These are phyloP conservation scores for Toxotes lorentzi DNA, from an alignment of 2,797 vertebrate species.

Conservation along the genomic window DNA sequence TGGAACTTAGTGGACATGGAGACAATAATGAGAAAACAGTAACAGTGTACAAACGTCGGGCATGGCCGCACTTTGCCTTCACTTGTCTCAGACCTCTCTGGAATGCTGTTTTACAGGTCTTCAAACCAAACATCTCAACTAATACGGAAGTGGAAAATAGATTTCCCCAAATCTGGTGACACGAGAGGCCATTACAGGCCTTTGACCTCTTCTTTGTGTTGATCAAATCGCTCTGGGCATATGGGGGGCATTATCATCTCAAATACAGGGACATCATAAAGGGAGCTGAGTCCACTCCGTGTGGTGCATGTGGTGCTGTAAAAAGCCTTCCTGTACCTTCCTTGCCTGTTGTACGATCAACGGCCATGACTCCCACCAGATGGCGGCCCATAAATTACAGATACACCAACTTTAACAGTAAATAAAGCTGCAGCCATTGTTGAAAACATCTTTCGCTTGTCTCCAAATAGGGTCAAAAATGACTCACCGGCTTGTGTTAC, in stretches of 20 bases:
- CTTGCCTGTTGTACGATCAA: conserved; percentile 27
- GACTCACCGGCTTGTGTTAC: conserved; percentile 7
- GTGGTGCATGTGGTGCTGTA: conserved; percentile 39
- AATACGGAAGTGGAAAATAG: background rate
- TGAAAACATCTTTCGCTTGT: conserved; percentile 3
- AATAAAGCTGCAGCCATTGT: conserved; percentile 16
- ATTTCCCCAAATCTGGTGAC: conserved; percentile 1
- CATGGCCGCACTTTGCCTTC: background rate
- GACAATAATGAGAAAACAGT: background rate
- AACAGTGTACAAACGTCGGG: background rate
- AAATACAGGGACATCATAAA: conserved; percentile 46
- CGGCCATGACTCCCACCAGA: conserved; percentile 37
- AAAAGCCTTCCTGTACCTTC: conserved; percentile 23
- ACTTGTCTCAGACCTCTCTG: conserved; percentile 11
- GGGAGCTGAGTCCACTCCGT: background rate
- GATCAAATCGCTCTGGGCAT: background rate
- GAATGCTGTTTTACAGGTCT: conserved; percentile 4
- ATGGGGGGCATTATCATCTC: background rate
- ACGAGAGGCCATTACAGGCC: background rate
- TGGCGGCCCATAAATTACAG: conserved; percentile 53
- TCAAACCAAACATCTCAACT: background rate
- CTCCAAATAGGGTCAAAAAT: conserved; percentile 38
- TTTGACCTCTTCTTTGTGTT: background rate
- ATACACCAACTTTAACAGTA: conserved; percentile 22
- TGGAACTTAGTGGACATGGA: background rate